Evolutionary conservation across 2,797 vertebrate species (phyloP), one percentile per base, ranked within the genome.

Genomic region (Acanthurus leucopareius): DNA sequence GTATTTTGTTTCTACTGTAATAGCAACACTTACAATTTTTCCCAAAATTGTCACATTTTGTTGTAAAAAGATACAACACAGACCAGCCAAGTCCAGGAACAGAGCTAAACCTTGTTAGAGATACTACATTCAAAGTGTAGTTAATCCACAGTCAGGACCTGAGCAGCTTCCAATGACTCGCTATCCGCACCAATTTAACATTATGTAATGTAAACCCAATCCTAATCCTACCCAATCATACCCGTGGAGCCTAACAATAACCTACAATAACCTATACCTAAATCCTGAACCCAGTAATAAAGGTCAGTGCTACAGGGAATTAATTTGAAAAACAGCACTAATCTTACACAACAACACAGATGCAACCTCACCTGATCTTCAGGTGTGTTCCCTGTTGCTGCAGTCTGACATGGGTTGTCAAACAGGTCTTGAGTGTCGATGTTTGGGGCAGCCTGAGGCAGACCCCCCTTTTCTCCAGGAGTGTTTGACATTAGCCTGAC

Each of bases 401-500:
- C 75, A 61, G 77, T 28, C 7, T 73, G 71, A 58, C 22, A 20
- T 11, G 79, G 42, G n/a, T 42, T 77, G 63, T 86, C 80, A 38
- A 73, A 51, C 71, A 59, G 69, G 51, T 90, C 88, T 67, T 83
- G 78, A 13, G 57, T 58, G 53, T 69, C 10, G 47, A 69, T 2
- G 32, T 71, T 51, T 42, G 91, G 88, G 88, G 88, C 66, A 59
- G 83, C 60, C 82, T 86, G 69, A 60, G 86, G 49, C 0, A 72
- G 83, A 90, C 85, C 80, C 87, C 88, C 90, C 67, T 88, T 53
- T 58, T 85, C 71, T 64, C 48, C 60, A 2, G 84, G 64, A 80
- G 63, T 85, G 67, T 78, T 51, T 75, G 94, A 93, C 94, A 95
- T 95, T 64, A 84, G 88, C 49, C 69, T 66, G 48, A 83, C 49